A percentile compares a stretch with the other conserved stretches of the same genome.
phyloP scores from a whole-genome alignment of 2,797 vertebrate species.

The Euthynnus affinis region DNA sequence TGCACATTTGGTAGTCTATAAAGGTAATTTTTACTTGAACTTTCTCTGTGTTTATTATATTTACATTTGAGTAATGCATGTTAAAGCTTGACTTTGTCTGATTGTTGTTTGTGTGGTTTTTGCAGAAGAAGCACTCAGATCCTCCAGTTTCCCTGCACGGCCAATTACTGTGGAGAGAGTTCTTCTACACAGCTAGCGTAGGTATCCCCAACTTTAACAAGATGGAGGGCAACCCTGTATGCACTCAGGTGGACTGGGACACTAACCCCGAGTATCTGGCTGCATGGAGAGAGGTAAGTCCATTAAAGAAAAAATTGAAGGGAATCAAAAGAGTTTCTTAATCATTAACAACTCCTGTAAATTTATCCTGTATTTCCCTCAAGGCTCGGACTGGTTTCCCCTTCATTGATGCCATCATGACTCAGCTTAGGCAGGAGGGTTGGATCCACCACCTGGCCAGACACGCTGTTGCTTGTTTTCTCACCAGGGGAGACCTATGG shows the following conservation, averaged over 20 bases:
- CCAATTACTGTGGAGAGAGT: conserved; percentile 89
- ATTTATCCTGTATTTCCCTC: background rate
- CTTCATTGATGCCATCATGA: conserved; percentile 87
- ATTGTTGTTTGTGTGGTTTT: background rate
- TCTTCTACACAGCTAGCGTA: conserved; percentile 85
- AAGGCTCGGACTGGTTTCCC: conserved; percentile 85
- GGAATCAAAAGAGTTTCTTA: background rate
- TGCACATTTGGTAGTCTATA: background rate
- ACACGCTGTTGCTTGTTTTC: conserved; percentile 86
- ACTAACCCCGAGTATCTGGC: conserved; percentile 77
- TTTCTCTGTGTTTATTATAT: background rate
- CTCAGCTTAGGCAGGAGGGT: conserved; percentile 84
- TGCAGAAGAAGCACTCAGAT: conserved; percentile 84
- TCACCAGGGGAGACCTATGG: conserved; percentile 85
- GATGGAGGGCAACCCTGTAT: conserved; percentile 84
- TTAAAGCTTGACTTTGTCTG: background rate
- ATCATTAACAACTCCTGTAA: background rate
- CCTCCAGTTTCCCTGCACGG: conserved; percentile 87
- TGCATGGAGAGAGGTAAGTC: conserved; percentile 82
- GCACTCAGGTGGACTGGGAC: conserved; percentile 85
- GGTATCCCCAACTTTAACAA: conserved; percentile 84
- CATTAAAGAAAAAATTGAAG: background rate
- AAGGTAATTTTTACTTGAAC: too few relatives aligned
- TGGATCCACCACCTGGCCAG: conserved; percentile 88
- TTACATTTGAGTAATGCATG: background rate